A percentile compares a stretch with the other conserved stretches of the same genome.
phyloP scores from a whole-genome alignment of 2,797 vertebrate species.

The Mus minutoides region DNA sequence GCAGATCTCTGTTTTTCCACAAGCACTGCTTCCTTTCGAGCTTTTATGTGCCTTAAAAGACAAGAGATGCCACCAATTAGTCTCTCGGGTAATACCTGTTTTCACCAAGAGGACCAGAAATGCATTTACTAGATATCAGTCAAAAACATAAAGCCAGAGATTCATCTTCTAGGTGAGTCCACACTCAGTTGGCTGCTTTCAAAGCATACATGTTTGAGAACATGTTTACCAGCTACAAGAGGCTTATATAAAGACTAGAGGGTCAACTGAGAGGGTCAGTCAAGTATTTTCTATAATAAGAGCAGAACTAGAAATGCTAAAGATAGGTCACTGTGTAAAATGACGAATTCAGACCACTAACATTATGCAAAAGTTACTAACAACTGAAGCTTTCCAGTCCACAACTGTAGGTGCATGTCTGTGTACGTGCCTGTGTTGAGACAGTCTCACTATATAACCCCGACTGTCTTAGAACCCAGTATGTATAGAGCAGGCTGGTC shows the following conservation, averaged over 20 bases:
- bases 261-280: neutral
- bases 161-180: neutral
- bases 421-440: neutral
- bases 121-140: neutral
- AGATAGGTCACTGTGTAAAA: conserved; percentile 9
- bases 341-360: neutral
- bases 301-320: neutral
- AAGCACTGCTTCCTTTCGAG: conserved; percentile 91
- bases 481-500: neutral
- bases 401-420: neutral
- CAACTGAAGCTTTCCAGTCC: neutral
- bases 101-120: neutral
- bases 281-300: neutral
- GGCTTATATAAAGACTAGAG: neutral
- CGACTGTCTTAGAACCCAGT: neutral
- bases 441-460: neutral
- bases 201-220: neutral
- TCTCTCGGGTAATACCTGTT: conserved; percentile 18
- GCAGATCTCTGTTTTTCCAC: conserved; percentile 93
- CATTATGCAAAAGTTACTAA: neutral
- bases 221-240: neutral
- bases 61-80: conserved; percentile 37
- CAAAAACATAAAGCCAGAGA: conserved; percentile 23
- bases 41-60: conserved; percentile 86
- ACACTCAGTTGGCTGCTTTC: neutral